These are phyloP conservation scores for Watsonalla cultraria DNA, from an alignment of 2,888 invertebrate species.

Conservation along the genomic window DNA sequence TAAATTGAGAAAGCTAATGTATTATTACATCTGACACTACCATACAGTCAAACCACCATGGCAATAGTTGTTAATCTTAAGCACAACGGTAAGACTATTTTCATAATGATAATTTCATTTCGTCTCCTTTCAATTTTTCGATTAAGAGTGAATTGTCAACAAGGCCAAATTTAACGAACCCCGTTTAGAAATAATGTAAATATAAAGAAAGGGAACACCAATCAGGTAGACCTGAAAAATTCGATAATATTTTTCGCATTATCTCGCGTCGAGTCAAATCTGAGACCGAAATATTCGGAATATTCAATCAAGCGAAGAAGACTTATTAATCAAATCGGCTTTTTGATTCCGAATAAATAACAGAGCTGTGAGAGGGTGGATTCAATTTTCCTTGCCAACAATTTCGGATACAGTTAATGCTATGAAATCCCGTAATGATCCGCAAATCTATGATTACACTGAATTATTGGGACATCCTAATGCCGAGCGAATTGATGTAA, in stretches of 20 bases:
- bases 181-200: too few species aligned
- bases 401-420: constrained; percentile 25
- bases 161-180: too few species aligned
- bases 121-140: too few species aligned
- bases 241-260: constrained; percentile 30
- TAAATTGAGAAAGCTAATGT: too few species aligned
- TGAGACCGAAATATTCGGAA: constrained; percentile 28
- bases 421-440: constrained; percentile 14
- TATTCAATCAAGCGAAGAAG: constrained; percentile 38
- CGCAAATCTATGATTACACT: constrained; percentile 18
- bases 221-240: constrained; percentile 6
- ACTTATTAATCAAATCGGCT: constrained; percentile 34
- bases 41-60: too few species aligned
- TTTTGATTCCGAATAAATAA: constrained; percentile 40
- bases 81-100: too few species aligned
- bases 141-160: too few species aligned
- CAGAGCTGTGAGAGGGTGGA: constrained; percentile 24
- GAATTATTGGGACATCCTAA: constrained; percentile 11
- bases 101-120: too few species aligned
- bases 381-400: constrained; percentile 36
- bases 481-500: constrained; percentile 7
- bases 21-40: too few species aligned
- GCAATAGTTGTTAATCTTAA: too few species aligned
- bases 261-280: constrained; percentile 28
- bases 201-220: too few species aligned